These are phyloP conservation scores for Apostichopus parvimensis DNA, from an alignment of 35 echinoderm and acorn worm genomes.

Conservation along the genomic window DNA sequence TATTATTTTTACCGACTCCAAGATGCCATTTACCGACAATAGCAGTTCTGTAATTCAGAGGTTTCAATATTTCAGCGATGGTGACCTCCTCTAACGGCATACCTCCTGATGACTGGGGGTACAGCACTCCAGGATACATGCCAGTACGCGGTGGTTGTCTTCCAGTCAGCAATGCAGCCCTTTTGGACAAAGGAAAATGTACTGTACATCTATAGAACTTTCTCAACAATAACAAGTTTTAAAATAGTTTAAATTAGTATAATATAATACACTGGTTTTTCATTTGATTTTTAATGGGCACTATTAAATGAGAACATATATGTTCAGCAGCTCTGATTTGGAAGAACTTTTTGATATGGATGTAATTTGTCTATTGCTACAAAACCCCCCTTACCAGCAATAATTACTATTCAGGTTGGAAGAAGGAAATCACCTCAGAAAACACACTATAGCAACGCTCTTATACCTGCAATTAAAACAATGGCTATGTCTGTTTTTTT, in stretches of 20 bases:
- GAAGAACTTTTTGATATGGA: too few species aligned
- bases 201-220: too few species aligned
- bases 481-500: too few species aligned
- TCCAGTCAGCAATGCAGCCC: slow-evolving; percentile 87
- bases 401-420: too few species aligned
- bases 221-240: background rate
- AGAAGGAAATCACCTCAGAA: too few species aligned
- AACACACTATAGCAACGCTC: too few species aligned
- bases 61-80: slow-evolving; percentile 85
- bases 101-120: slow-evolving; percentile 81
- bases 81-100: slow-evolving; percentile 87
- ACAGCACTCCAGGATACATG: slow-evolving; percentile 79
- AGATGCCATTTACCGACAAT: slow-evolving; percentile 98
- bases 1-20: slow-evolving; percentile 76
- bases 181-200: slow-evolving; percentile 16
- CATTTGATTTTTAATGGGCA: too few species aligned
- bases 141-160: slow-evolving; percentile 71
- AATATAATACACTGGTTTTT: background rate
- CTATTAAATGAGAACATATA: too few species aligned
- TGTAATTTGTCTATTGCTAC: too few species aligned
- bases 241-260: background rate
- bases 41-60: slow-evolving; percentile 72
- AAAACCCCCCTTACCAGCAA: too few species aligned
- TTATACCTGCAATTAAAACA: too few species aligned
- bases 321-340: too few species aligned